These are phyloP conservation scores for Yponomeuta malinellus DNA, from an alignment of 2,888 invertebrate genomes.

Conservation along the genomic window DNA sequence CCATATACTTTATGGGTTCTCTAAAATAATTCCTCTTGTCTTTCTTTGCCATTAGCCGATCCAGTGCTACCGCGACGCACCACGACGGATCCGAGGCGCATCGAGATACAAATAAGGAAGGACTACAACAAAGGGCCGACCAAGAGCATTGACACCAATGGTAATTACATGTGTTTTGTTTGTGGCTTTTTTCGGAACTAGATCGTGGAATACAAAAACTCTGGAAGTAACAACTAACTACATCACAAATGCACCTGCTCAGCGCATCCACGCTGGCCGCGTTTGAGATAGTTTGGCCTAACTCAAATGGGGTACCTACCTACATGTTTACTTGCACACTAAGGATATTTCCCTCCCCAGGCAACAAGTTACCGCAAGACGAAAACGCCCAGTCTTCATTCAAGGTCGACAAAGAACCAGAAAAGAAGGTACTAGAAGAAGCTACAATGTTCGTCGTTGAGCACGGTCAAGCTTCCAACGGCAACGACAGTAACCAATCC, in stretches of 20 bases:
- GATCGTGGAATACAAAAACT: neutral
- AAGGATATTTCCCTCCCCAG: neutral
- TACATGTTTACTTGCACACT: too few species aligned
- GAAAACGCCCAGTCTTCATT: slow-evolving; percentile 16
- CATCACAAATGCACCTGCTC: too few species aligned
- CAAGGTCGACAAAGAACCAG: slow-evolving; percentile 10
- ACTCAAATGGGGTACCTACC: too few species aligned
- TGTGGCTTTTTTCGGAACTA: neutral
- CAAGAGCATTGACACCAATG: neutral
- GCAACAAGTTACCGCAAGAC: slow-evolving; percentile 13
- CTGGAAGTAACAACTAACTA: too few species aligned
- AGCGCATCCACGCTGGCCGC: too few species aligned
- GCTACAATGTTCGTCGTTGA: slow-evolving; percentile 33
- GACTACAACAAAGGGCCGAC: slow-evolving; percentile 57
- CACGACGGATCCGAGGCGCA: slow-evolving; percentile 27
- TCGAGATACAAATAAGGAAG: slow-evolving; percentile 65
- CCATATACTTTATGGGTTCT: too few species aligned
- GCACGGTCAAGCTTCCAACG: slow-evolving; percentile 30
- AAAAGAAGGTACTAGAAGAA: slow-evolving; percentile 27
- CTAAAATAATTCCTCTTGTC: neutral
- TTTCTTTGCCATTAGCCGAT: neutral
- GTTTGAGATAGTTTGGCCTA: too few species aligned
- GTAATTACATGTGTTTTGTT: neutral
- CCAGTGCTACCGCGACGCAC: neutral
- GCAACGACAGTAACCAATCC: slow-evolving; percentile 20